Conservation (phyloP, 2,113 vertebrate species). For the Psilopogon haemacephalus region DNA sequence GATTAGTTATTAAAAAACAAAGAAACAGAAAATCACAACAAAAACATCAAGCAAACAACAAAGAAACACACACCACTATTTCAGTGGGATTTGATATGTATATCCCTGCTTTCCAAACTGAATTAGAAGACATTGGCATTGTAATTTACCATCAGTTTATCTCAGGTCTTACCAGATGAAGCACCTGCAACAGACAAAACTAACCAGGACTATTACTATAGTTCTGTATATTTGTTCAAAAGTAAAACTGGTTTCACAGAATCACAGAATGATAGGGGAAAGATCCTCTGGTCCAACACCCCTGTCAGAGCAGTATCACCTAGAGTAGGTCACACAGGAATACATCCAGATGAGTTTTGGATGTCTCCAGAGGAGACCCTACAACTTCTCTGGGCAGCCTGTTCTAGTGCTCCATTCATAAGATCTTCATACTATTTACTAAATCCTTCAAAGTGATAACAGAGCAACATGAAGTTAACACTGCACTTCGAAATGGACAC, state of each 20-base stretch:
- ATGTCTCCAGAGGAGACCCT: no score
- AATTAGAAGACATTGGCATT: neutral
- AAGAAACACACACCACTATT: neutral
- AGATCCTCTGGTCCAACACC: no score
- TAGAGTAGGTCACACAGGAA: no score
- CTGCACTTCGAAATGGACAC: neutral
- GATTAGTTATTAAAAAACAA: neutral
- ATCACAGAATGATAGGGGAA: neutral
- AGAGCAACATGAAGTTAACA: neutral
- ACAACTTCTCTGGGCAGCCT: no score
- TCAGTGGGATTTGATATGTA: neutral
- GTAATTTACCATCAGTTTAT: neutral
- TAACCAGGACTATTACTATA: neutral
- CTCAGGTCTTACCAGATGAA: neutral
- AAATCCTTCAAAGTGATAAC: neutral
- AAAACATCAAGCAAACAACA: no score
- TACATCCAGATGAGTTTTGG: no score
- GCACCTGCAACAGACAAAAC: neutral
- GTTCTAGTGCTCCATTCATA: neutral
- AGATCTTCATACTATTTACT: neutral
- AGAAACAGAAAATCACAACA: no score
- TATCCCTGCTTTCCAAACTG: neutral
- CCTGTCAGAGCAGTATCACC: no score
- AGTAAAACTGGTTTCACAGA: neutral
- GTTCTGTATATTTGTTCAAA: neutral